Evolutionary conservation across 2,888 invertebrate species (phyloP), one percentile per base, ranked within the genome.

Genomic region (Dexiosoma caninum): DNA sequence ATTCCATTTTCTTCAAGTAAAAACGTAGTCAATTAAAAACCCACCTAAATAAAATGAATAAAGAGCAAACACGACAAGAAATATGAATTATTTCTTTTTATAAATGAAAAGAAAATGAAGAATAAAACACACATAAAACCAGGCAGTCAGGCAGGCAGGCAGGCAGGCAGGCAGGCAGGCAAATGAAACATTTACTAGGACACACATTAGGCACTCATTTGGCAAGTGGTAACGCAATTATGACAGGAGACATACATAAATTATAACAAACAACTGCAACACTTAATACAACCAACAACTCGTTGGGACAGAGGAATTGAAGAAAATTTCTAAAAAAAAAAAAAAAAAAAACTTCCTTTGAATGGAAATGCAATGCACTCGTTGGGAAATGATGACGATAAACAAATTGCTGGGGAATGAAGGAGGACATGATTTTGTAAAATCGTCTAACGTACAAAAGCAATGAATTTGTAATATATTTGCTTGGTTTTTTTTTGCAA

Each of bases 201-300:
- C 80, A 80, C 70, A 80, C 75, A 83, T 83, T 83, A 83, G 78
- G 76, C 82, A 78, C 81, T 83, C 83, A 84, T 83, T 83, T 84
- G 84, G 84, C 83, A 83, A 82, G 81, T 83, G 83, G 83, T 82
- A 83, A 82, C 83, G 83, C 83, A 83, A 81, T 84, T 83, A 84
- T 84, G 83, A 83, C 84, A 83, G 70, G 83, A 83, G 82, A 82
- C 83, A 82, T 74, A 78, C 80, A 84, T 84, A 84, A 83, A 84
- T 84, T 83, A 84, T 83, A 76, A 76, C 60, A 69, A 60, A 69
- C 67, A 59, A 74, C 66, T 44, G 37, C 71, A 72, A 62, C 57
- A 57, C 44, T 46, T n/a, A 62, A 53, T 59, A 40, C 67, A 59
- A 44, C 55, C 67, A 59, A 44, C 55, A 64, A 79, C 67, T 67